These are phyloP conservation scores for Cabera pusaria DNA, from an alignment of 2,888 invertebrate species.

Conservation along the genomic window DNA sequence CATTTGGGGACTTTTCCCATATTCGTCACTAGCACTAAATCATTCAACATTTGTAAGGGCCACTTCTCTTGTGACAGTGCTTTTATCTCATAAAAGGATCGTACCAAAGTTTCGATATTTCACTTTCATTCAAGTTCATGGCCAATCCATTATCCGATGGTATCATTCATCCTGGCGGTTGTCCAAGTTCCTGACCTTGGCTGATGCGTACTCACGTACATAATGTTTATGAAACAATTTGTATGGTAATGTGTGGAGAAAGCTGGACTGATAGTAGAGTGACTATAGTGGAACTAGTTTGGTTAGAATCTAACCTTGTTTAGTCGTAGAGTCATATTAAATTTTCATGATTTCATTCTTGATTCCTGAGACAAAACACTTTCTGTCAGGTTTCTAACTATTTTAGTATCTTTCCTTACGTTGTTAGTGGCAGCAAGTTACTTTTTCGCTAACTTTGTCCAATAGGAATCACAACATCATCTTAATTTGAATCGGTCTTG, in stretches of 20 bases:
- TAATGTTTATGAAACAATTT: slow-evolving; percentile 64
- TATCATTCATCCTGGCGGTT: slow-evolving; percentile 53
- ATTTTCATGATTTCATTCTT: too few relatives aligned
- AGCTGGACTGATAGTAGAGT: slow-evolving; percentile 43
- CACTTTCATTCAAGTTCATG: slow-evolving; percentile 37
- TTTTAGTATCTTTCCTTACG: too few relatives aligned
- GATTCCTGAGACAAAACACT: too few relatives aligned
- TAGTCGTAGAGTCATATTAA: too few relatives aligned
- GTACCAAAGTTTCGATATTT: slow-evolving; percentile 11
- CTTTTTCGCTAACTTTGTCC: too few relatives aligned
- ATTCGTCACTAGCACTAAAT: neutral
- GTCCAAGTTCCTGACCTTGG: slow-evolving; percentile 67
- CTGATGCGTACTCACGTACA: slow-evolving; percentile 56
- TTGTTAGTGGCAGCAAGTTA: too few relatives aligned
- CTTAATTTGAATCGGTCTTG: too few relatives aligned
- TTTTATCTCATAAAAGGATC: slow-evolving; percentile 13
- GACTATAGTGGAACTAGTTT: slow-evolving; percentile 16
- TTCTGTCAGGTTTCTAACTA: too few relatives aligned
- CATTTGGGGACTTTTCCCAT: too few relatives aligned
- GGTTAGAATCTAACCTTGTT: too few relatives aligned
- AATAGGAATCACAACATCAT: too few relatives aligned
- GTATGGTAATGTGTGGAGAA: slow-evolving; percentile 57
- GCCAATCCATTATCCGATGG: slow-evolving; percentile 46
- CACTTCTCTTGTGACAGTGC: slow-evolving; percentile 14
- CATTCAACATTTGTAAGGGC: neutral